Conservation (phyloP, 2,888 invertebrate species). For the Drosophila macrospina region DNA sequence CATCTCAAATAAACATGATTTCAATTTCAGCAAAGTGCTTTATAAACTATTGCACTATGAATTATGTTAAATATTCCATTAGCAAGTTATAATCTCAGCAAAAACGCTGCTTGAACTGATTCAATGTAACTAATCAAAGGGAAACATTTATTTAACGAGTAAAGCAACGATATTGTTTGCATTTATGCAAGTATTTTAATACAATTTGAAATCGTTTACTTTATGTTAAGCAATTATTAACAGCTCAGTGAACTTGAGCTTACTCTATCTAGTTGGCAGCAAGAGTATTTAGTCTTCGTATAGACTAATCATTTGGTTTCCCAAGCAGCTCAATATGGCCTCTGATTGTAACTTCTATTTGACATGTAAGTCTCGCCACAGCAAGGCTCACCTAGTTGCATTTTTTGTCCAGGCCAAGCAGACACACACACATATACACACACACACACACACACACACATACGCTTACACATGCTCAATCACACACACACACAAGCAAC, state of each 20-base stretch:
- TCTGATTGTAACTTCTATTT: slow-evolving; percentile 32
- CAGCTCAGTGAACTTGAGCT: not conserved
- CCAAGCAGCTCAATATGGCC: slow-evolving; percentile 18
- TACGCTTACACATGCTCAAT: not conserved
- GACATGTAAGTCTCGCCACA: slow-evolving; percentile 37
- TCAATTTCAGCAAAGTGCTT: no score
- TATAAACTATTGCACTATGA: no score
- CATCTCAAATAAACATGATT: no score
- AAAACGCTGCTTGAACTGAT: no score
- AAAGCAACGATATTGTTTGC: not conserved
- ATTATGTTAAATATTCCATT: not conserved
- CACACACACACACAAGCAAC: slow-evolving; percentile 14
- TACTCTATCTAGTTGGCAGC: not conserved
- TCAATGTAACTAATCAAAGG: not conserved
- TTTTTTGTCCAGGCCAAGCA: slow-evolving; percentile 19
- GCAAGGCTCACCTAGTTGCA: slow-evolving; percentile 8
- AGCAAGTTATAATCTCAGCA: not conserved
- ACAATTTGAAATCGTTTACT: no score
- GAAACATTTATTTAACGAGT: not conserved
- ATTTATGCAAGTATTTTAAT: no score
- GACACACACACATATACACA: slow-evolving; percentile 22
- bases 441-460: slow-evolving; percentile 10
- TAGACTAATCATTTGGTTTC: slow-evolving; percentile 1
- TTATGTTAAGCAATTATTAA: not conserved
- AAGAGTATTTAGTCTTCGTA: not conserved